phyloP scores from a whole-genome alignment of 2,888 invertebrate species.

The Eumerus sabulonum region DNA sequence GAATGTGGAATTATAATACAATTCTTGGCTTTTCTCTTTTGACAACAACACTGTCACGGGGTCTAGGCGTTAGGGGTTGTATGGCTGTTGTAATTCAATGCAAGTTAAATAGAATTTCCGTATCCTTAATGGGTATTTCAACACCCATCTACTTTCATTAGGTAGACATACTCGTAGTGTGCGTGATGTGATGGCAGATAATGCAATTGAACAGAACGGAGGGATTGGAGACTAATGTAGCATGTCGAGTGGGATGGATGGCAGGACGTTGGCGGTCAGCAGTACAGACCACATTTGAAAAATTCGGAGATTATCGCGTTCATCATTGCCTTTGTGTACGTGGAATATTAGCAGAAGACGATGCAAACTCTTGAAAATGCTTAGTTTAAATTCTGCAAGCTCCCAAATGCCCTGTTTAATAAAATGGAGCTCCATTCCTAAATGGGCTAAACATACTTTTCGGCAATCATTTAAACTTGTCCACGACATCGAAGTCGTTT shows the following conservation, averaged over 20 bases:
- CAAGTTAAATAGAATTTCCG: slow-evolving; percentile 60
- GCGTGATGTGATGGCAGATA: slow-evolving; percentile 41
- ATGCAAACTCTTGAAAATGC: too few relatives aligned
- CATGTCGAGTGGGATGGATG: neutral
- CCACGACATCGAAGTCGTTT: too few relatives aligned
- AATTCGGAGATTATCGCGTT: slow-evolving; percentile 13
- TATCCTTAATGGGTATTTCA: slow-evolving; percentile 50
- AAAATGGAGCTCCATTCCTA: too few relatives aligned
- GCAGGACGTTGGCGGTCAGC: too few relatives aligned
- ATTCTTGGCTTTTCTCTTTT: slow-evolving; percentile 16
- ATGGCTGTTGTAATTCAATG: slow-evolving; percentile 31
- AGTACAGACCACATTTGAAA: slow-evolving; percentile 17
- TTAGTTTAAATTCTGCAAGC: too few relatives aligned
- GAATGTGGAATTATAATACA: slow-evolving; percentile 48
- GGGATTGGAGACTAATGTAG: slow-evolving; percentile 30
- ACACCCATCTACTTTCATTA: slow-evolving; percentile 51
- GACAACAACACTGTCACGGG: slow-evolving; percentile 1
- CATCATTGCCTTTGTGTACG: neutral
- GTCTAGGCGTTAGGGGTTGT: neutral
- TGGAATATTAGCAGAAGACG: too few relatives aligned
- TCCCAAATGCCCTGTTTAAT: too few relatives aligned
- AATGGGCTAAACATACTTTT: too few relatives aligned
- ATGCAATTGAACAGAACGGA: slow-evolving; percentile 48
- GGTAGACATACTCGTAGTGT: neutral
- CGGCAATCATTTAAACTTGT: too few relatives aligned